Conservation (phyloP, 2,797 vertebrate genomes). For the Adrianichthys oophorus region DNA sequence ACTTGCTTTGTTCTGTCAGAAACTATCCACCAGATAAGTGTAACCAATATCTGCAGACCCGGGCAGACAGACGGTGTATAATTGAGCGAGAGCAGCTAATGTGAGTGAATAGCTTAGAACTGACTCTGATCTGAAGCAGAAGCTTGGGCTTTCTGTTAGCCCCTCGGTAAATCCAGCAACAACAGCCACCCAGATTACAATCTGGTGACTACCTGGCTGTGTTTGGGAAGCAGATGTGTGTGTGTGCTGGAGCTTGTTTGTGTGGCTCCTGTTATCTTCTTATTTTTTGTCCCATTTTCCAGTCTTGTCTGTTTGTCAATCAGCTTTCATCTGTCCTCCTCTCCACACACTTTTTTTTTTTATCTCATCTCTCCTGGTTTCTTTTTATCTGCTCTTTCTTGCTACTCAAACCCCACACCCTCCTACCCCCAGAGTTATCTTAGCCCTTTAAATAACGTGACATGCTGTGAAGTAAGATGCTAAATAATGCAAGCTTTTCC, state of each 20-base stretch:
- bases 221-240: constrained; percentile 1
- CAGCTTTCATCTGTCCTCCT: constrained; percentile 13
- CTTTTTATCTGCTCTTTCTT: constrained; percentile 20
- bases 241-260: constrained; percentile 12
- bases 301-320: constrained; percentile 24
- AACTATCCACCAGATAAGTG: constrained; percentile 58
- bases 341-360: constrained; percentile 15
- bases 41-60: constrained; percentile 57
- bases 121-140: constrained; percentile 46
- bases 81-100: constrained; percentile 66
- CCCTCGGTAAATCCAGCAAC: constrained; percentile 46
- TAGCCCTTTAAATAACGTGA: constrained; percentile 72
- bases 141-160: constrained; percentile 47
- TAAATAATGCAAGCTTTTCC: constrained; percentile 76
- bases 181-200: constrained; percentile 50
- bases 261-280: constrained; percentile 29
- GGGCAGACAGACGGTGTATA: constrained; percentile 55
- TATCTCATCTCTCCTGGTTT: constrained; percentile 3
- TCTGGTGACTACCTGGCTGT: constrained; percentile 48
- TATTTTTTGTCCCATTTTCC: constrained; percentile 26
- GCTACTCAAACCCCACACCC: neutral
- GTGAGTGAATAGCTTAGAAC: constrained; percentile 54
- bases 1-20: constrained; percentile 60
- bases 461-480: constrained; percentile 70
- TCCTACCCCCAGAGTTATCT: constrained; percentile 46